Base-by-base conservation (phyloP, 2,888 invertebrate genomes). In the Tuberolachnus salignus region DNA sequence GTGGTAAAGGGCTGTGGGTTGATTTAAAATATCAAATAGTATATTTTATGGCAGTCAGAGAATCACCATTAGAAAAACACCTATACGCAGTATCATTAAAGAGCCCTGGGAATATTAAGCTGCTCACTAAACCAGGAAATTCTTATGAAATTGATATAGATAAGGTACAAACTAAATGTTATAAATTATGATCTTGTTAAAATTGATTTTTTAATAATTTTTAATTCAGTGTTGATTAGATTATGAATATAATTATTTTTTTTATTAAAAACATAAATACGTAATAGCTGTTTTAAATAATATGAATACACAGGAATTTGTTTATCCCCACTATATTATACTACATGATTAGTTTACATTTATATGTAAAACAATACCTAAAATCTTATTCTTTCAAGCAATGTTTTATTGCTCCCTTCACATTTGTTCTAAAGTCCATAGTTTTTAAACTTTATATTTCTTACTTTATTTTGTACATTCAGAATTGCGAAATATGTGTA, bases 21-120 rank as follows among this genome's bases (percentile, higher is more conserved):
- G 95, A 98, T 86, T 89, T 90, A 81, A 85, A 88, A 4, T 88
- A 91, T 82, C 90, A 91, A 81, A 87, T 97, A 81, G 92, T 98
- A 1, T 98, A 95, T 88, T 97, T 98, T 87, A 90, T 94, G 84
- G 97, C 94, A 6, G 88, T 95, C 81, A 91, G 92, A 82, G 97
- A 98, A 87, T 92, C 94, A 6, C 95, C 97, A 0, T 86, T 98
- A 81, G 97, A 98, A 86, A 92, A 94, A 82, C 98, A 98, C 85
- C 87, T 97, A 83, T 98, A 95, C 87, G 95, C 92, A 3, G 92
- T 93, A 4, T 91, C 93, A 10, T 86, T 93, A 75, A 88, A 90
- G 42, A 86, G 90, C 57, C 92, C 94, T 0, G 90, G 91, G 81
- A 90, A 92, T 83, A 89, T 93, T 80, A 87, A 91, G 67, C 87